Base-by-base conservation (phyloP, 2,888 invertebrate species). In the Dorcus hopei region DNA sequence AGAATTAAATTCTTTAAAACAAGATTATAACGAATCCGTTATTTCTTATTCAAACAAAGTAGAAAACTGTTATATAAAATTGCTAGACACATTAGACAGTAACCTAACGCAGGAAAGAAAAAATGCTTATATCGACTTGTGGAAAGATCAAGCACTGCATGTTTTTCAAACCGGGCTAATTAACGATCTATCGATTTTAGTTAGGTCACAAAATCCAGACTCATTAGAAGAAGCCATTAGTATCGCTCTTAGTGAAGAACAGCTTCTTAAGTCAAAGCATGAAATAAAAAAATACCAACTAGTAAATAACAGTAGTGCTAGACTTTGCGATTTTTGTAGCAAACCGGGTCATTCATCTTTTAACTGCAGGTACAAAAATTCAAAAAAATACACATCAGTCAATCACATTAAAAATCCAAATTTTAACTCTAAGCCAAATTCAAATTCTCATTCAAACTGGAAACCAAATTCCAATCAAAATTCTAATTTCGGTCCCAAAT, bases 91-190 rank as follows among this genome's bases (percentile, higher is more conserved):
- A 14, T 50, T 70, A 55, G 59, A 68, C 55, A 52, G 58, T 19
- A 49, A 49, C 11, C 48, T 67, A 33, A 38, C 58, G 11, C 11
- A 48, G 23, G 59, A 63, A 49, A 65, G 62, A 45, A 62, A n/a
- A 11, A 47, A 61, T 40, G 68, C 66, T 4, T 62, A 65, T 41
- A 23, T 67, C 6, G 62, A 70, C 50, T 52, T 72, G 50, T 61
- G 69, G 54, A 68, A 69, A 64, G 65, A 59, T 26, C 69, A 72
- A 67, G 70, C 71, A 6, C 52, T 70, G 47, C 69, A 68, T 45
- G 69, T 70, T 52, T 73, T 72, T 58, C 62, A 72, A 3, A 68
- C 63, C 52, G 71, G 71, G 14, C 62, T 73, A 57, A 57, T 63
- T 45, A 67, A 63, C 57, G 68, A 72, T 50, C 53, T 73, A 8